phyloP scores from a whole-genome alignment of 2,888 invertebrate species.

The Drosophila rellima region DNA sequence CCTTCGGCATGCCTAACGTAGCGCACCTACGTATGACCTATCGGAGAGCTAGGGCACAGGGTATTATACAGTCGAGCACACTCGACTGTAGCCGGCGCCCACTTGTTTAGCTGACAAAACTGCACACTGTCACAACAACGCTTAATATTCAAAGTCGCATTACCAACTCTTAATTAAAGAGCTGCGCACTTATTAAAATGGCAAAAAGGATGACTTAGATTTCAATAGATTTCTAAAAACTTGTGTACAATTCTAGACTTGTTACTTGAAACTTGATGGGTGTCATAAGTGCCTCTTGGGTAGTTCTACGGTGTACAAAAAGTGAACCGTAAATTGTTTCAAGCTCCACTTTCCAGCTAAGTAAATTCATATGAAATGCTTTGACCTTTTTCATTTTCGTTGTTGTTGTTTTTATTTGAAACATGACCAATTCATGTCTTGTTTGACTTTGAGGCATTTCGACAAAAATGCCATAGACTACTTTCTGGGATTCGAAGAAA shows the following conservation, averaged over 20 bases:
- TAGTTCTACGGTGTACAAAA: constrained; percentile 8
- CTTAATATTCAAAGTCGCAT: not conserved
- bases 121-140: not conserved
- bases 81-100: too few species aligned
- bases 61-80: too few species aligned
- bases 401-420: constrained; percentile 11
- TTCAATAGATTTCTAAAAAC: not conserved
- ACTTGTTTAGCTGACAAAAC: too few species aligned
- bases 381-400: constrained; percentile 25
- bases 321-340: constrained; percentile 18
- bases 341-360: constrained; percentile 32
- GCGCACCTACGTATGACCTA: too few species aligned
- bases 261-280: constrained; percentile 5
- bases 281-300: not conserved
- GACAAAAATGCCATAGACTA: constrained; percentile 50
- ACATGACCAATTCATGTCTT: constrained; percentile 66
- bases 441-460: constrained; percentile 60
- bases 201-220: not conserved
- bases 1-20: too few species aligned
- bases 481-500: constrained; percentile 10
- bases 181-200: constrained; percentile 4
- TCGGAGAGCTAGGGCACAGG: too few species aligned
- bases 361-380: constrained; percentile 31
- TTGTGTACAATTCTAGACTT: constrained; percentile 4
- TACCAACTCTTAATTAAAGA: constrained; percentile 5